Evolutionary conservation across 2,113 vertebrate species (phyloP).

Genomic region (Melanerpes formicivorus): DNA sequence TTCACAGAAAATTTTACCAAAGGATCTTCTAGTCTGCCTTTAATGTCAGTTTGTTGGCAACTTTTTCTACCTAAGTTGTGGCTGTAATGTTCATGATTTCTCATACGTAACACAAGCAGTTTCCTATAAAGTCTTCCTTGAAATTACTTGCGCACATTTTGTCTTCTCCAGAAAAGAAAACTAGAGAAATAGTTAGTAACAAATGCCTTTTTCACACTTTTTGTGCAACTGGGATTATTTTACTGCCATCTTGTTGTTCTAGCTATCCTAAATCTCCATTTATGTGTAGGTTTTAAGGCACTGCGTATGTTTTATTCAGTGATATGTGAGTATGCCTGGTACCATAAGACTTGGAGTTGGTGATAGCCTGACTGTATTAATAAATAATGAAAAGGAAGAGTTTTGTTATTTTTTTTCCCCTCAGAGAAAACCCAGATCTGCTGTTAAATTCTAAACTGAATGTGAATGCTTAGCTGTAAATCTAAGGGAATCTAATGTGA

Average conservation of each 20-base stretch:
- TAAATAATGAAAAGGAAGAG: background rate
- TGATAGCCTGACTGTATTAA: background rate
- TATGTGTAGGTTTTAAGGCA: background rate
- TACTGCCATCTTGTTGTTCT: background rate
- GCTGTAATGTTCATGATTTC: background rate
- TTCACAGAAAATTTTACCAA: background rate
- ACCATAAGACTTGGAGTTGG: background rate
- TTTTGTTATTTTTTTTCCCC: background rate
- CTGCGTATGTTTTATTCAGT: background rate
- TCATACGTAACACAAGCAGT: accelerated
- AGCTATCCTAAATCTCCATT: background rate
- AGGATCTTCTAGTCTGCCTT: background rate
- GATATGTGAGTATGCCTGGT: background rate
- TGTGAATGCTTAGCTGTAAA: background rate
- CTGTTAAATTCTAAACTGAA: background rate
- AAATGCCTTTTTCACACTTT: background rate
- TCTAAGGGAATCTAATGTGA: background rate
- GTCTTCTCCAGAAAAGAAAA: background rate
- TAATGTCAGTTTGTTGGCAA: background rate
- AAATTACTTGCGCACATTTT: background rate
- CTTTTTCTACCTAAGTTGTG: background rate
- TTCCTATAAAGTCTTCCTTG: background rate
- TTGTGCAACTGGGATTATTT: background rate
- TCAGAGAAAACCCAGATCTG: background rate
- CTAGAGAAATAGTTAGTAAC: background rate